Base-by-base conservation (phyloP, 2,113 vertebrate genomes). In the Noturus placidus region DNA sequence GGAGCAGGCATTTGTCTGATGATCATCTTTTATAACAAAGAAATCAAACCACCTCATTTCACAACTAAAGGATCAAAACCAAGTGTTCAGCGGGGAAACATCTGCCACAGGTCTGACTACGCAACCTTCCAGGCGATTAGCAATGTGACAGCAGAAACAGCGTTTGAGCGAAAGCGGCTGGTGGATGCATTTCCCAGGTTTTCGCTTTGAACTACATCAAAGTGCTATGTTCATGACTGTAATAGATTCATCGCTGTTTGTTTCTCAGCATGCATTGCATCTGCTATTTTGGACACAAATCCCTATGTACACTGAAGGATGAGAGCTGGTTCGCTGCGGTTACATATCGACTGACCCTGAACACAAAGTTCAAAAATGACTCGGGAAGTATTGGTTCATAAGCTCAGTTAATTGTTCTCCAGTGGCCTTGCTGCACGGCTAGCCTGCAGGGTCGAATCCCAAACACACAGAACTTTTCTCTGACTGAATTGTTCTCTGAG, bases 381-480 rank as follows among this genome's bases (percentile, higher is more conserved):
- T 82, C 78, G 83, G 70, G 38, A 84, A 83, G 76, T 82, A 84
- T 88, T 61, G 72, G 67, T 84, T 88, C 82, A 79, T 87, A 87
- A 88, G 87, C 87, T 88, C 52, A 61, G 76, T 85, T 88, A 90
- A 90, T 88, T 90, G 89, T 87, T 90, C 89, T 87, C 87, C 85
- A 19, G 87, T 63, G 82, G 89, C 72, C 85, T 77, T 69, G 85
- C 83, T 80, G 88, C 25, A 76, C 72, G 85, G 76, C 15, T 77
- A 50, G 86, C 87, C 89, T 56, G 86, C 76, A 70, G 82, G 70
- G 70, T 11, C 81, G 82, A 82, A 67, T 59, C 87, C 67, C 83
- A 80, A 84, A 82, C 59, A 22, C 89, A 52, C 86, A 27, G 30
- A 84, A 52, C 74, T 82, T 65, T 80, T 69, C 83, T 83, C 42